A percentile compares a stretch with the other conserved stretches of the same genome.
These are phyloP conservation scores for Sebastiscus albofasciatus DNA, from an alignment of 2,797 vertebrate genomes.

Conservation along the genomic window DNA sequence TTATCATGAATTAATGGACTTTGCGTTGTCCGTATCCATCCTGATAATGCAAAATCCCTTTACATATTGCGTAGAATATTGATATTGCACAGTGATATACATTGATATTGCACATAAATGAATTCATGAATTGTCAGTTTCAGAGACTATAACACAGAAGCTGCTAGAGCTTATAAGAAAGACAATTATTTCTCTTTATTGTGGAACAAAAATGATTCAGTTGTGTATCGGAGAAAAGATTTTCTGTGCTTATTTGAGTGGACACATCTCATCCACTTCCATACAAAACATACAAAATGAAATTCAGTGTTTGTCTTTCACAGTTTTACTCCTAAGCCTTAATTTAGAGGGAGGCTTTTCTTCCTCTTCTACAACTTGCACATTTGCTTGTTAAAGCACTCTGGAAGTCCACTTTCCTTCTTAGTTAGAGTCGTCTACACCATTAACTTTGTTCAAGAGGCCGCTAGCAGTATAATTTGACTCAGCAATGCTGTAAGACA, in stretches of 20 bases:
- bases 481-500: constrained; percentile 39
- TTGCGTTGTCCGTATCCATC: too few relatives aligned
- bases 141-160: too few relatives aligned
- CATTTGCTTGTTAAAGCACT: constrained; percentile 21
- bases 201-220: background rate
- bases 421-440: background rate
- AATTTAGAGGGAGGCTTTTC: background rate
- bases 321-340: background rate
- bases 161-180: too few relatives aligned
- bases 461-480: constrained; percentile 36
- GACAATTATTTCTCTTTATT: too few relatives aligned
- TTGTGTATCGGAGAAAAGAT: background rate
- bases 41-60: too few relatives aligned
- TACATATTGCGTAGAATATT: too few relatives aligned
- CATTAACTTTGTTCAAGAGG: constrained; percentile 34
- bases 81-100: too few relatives aligned
- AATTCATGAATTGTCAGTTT: too few relatives aligned
- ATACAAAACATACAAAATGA: background rate
- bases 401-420: constrained; percentile 8
- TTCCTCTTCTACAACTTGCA: constrained; percentile 12
- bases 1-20: too few relatives aligned
- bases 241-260: background rate
- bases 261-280: background rate
- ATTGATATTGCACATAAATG: too few relatives aligned
- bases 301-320: background rate